These are phyloP conservation scores for Cephus spinipes DNA, from an alignment of 2,888 invertebrate genomes.

Conservation along the genomic window DNA sequence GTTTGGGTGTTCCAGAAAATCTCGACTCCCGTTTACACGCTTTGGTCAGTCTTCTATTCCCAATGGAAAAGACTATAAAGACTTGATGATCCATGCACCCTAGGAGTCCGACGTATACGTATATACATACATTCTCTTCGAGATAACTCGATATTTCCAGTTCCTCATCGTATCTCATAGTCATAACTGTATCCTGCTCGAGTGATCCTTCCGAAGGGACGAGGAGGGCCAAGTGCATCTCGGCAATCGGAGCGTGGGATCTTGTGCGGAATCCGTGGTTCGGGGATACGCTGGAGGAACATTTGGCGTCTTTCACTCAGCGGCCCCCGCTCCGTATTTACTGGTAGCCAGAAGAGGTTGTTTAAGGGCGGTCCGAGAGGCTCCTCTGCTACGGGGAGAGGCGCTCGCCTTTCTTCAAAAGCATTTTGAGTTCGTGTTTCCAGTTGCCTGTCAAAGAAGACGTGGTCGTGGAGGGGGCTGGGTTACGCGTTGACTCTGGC, in stretches of 20 bases:
- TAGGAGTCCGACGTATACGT: not conserved
- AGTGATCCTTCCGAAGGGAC: not conserved
- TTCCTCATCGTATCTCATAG: not conserved
- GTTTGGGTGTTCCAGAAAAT: slow-evolving; percentile 28
- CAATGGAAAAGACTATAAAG: slow-evolving; percentile 12
- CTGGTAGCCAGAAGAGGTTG: not conserved
- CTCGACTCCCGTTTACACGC: not conserved
- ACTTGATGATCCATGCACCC: slow-evolving; percentile 15
- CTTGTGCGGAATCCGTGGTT: not conserved
- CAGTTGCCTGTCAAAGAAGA: not conserved
- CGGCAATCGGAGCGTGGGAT: not conserved
- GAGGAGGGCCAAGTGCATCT: not conserved
- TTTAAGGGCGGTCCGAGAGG: not conserved
- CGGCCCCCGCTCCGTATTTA: not conserved
- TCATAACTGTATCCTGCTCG: not conserved
- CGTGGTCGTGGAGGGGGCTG: not conserved
- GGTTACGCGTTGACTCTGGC: slow-evolving; percentile 7
- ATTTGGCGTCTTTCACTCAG: not conserved
- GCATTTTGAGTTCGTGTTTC: slow-evolving; percentile 5
- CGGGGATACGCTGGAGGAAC: not conserved
- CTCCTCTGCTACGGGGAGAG: not conserved
- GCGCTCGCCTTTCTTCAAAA: not conserved
- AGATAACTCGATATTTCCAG: not conserved
- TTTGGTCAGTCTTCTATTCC: not conserved
- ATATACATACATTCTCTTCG: not conserved